Evolutionary conservation across 2,797 vertebrate species (phyloP), one percentile per base, ranked within the genome.

Genomic region (Sebastes nivosus): DNA sequence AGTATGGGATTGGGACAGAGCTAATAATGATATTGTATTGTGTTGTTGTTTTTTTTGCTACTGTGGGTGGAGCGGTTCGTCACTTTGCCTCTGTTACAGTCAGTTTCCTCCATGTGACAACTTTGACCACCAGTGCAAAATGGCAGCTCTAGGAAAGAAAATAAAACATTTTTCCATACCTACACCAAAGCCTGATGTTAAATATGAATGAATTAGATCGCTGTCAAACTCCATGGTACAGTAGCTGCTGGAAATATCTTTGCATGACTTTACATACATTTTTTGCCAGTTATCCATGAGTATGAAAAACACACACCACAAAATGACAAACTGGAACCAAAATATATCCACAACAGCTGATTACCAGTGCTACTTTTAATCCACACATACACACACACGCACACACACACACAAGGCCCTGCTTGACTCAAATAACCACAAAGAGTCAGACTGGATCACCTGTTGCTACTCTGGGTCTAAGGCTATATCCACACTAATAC

Each of bases 391-490:
- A 42, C 38, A 36, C 4, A 36, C 34, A 36, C 34, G 4, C 34
- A 36, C 38, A 46, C 14, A 42, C 29, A 67, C 61, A 68, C 61
- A 34, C 27, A 61, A 22, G 9, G 20, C 42, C 34, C 60, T 22
- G 4, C 30, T 36, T 55, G 65, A 78, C 55, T 69, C 52, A 60
- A 10, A 71, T 50, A 71, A 18, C 32, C 34, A 52, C 27, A 14
- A n/a, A 66, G 11, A 68, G 18, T 60, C 25, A 27, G 30, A 52
- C 32, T 64, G 32, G 32, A 36, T 67, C 13, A 9, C 46, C 14
- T 32, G 60, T 61, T 82, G 78, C 87, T 80, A 84, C 75, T 67
- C 65, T 80, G 72, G 64, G 70, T 79, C 78, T 57, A 71, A 52
- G 46, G 46, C 46, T 52, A 52, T 18, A 52, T n/a, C 46, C 46